Evolutionary conservation across 35 echinoderm and acorn worm genomes (phyloP), one percentile per base, ranked within the genome.

Genomic region (Amphiura filiformis): DNA sequence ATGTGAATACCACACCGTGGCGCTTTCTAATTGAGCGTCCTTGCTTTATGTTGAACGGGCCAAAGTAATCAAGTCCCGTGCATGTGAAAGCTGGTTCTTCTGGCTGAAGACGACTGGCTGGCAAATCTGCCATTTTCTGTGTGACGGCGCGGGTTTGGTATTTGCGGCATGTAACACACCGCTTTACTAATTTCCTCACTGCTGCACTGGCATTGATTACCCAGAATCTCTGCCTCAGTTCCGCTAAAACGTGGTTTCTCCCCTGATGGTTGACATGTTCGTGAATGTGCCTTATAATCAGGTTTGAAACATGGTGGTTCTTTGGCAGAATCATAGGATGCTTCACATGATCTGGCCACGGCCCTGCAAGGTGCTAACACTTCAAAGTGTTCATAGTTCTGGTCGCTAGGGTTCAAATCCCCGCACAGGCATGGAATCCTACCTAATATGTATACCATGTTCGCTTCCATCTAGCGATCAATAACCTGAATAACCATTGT

Each of bases 191-290:
- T n/a, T 44, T n/a, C 5, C 78, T 37, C 20, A 34, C 41, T 44
- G 32, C 17, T 38, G 56, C 84, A 31, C 57, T n/a, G n/a, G n/a
- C 86, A 13, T 32, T 33, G 26, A 80, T 38, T 1, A 84, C 20
- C 92, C 92, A 93, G 35, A 61, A 89, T 31, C 64, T 39, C 76
- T 93, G 65, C 26, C 81, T 34, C 1, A 93, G 15, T 20, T 84
- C n/a, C 30, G 92, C 76, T 13, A 93, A 35, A 4, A 89, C 82
- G 83, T 90, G 39, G 7, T 89, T 49, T 39, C 87, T 77, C n/a
- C 4, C 92, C 87, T 22, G 56, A 76, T 40, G 90, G 88, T 13
- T 85, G 80, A 44, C 38, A 36, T 41, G 28, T 23, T 13, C n/a
- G 80, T 91, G 89, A 35, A 44, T 33, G 40, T 95, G 41, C 17